Evolutionary conservation across 1,140 invertebrate species (phyloP), one percentile per base, ranked within the genome.

Genomic region (Maniola jurtina): DNA sequence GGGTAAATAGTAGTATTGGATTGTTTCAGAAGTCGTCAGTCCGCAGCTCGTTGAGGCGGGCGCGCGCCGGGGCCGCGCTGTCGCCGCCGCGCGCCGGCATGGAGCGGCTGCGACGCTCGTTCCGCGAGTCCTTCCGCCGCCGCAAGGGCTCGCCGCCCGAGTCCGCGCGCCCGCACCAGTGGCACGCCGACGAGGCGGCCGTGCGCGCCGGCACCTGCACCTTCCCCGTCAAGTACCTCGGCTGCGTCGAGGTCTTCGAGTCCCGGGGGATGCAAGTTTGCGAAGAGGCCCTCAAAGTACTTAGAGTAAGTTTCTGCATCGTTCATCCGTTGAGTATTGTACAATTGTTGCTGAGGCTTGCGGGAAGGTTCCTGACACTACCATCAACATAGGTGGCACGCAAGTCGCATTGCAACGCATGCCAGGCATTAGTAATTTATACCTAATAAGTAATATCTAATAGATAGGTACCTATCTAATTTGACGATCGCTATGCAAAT

Each of bases 251-350:
- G 92, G 99, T 99, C 3, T 99, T 98, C 90, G 99, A 99, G 91
- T 99, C 98, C 0, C 93, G 99, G 80, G 99, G 99, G 15, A 99
- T 99, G 98, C 97, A 99, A 91, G 97, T 99, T 42, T 99, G 99
- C 92, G 99, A 99, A 91, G 98, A 99, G 91, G 99, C 99, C 16
- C 93, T 99, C 42, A 99, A 99, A 93, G 96, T 97, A 61, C 91
- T 98, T 55, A 92, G 96, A 91, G 96, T 97, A 91, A 94, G 94
- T 92, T 56, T 25, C 35, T 15, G 11, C n/a, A 54, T 25, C 25
- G 25, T 25, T 25, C 25, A 25, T 25, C 25, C 25, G 25, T 25
- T 25, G 25, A 25, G 4, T 25, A 2, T 25, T 25, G 25, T 25
- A 25, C 25, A 25, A 4, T 25, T 25, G 25, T 25, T 25, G 25